These are phyloP conservation scores for Athrips mouffetella DNA, from an alignment of 2,888 invertebrate genomes.

Conservation along the genomic window DNA sequence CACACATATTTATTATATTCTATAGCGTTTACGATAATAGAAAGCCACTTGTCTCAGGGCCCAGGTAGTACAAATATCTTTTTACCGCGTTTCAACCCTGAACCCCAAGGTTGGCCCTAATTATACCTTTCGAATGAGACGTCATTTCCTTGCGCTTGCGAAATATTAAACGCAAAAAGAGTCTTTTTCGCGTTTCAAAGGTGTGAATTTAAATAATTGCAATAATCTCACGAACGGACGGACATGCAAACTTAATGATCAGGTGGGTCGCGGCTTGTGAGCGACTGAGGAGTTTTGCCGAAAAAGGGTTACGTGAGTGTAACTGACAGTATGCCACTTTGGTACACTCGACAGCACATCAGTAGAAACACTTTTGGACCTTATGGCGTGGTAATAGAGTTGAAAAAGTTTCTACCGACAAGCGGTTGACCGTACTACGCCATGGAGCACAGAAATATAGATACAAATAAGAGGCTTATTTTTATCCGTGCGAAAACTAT, in stretches of 20 bases:
- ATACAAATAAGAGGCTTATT: too few species aligned
- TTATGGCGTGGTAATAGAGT: too few species aligned
- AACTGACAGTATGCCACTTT: conserved; percentile 13
- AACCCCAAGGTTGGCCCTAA: conserved; percentile 49
- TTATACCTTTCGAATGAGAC: conserved; percentile 77
- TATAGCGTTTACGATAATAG: too few species aligned
- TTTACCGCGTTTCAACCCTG: neutral
- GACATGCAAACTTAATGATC: conserved; percentile 74
- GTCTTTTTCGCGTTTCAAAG: conserved; percentile 71
- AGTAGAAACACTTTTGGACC: too few species aligned
- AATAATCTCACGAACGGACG: conserved; percentile 65
- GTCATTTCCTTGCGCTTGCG: conserved; percentile 75
- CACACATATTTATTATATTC: too few species aligned
- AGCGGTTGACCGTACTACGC: too few species aligned
- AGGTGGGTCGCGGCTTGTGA: conserved; percentile 41
- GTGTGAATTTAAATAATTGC: conserved; percentile 79
- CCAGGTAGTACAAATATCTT: neutral
- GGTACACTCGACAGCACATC: too few species aligned
- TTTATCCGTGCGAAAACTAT: too few species aligned
- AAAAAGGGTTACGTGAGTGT: conserved; percentile 34
- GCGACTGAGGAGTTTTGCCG: conserved; percentile 57
- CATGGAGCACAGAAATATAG: neutral
- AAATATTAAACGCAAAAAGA: conserved; percentile 74
- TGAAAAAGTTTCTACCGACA: too few species aligned
- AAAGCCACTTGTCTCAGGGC: too few species aligned